Evolutionary conservation across 2,797 vertebrate genomes (phyloP).

Genomic region (Bufotes viridis): DNA sequence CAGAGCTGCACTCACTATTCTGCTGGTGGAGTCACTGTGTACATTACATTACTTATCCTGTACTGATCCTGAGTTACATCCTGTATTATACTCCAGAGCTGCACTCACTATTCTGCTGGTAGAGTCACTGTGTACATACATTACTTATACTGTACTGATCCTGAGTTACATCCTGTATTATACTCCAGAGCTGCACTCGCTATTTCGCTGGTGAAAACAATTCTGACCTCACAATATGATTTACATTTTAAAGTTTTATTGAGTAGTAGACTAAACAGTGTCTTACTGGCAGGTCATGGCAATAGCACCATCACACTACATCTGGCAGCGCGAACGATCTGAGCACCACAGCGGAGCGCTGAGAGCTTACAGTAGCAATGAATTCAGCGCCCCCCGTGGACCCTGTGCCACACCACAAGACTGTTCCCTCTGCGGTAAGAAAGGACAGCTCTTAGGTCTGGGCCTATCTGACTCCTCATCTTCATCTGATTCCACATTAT

Average conservation of each 20-base stretch:
- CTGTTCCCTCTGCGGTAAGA: conserved; percentile 75
- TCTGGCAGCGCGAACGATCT: conserved; percentile 88
- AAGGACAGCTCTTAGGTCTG: conserved; percentile 67
- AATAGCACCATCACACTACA: conserved; percentile 85
- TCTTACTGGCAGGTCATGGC: conserved; percentile 88
- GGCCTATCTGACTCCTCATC: conserved; percentile 73
- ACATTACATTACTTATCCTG: too few relatives aligned
- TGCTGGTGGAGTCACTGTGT: too few relatives aligned
- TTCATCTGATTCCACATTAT: conserved; percentile 66
- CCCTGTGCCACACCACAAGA: conserved; percentile 80
- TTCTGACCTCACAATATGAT: background rate
- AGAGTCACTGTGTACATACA: too few relatives aligned
- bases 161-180: too few relatives aligned
- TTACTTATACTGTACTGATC: too few relatives aligned
- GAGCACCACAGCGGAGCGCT: conserved; percentile 86
- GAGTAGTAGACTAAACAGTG: background rate
- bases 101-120: too few relatives aligned
- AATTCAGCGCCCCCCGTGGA: conserved; percentile 76
- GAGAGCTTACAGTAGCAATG: conserved; percentile 74
- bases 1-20: too few relatives aligned
- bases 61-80: too few relatives aligned
- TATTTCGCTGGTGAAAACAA: background rate
- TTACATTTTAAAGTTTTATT: background rate
- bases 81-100: too few relatives aligned
- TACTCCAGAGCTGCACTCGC: background rate